Evolutionary conservation across 2,888 invertebrate genomes (phyloP).

Genomic region (Achlya flavicornis): DNA sequence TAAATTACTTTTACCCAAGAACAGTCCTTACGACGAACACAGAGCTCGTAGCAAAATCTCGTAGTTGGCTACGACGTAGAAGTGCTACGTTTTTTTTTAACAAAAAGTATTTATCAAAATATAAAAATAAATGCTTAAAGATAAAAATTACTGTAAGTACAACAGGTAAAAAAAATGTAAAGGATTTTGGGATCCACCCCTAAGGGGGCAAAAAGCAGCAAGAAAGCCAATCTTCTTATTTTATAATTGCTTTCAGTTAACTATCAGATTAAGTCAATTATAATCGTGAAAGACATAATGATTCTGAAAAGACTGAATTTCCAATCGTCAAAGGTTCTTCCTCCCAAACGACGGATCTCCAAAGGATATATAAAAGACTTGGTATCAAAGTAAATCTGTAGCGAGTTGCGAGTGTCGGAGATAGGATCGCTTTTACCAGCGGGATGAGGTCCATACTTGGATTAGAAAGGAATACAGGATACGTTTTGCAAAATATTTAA

Average conservation of each 20-base stretch:
- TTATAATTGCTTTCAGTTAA: too few species aligned
- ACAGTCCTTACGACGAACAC: background rate
- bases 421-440: slow-evolving; percentile 33
- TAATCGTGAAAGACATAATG: too few species aligned
- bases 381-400: slow-evolving; percentile 31
- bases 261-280: too few species aligned
- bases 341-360: background rate
- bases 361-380: slow-evolving; percentile 19
- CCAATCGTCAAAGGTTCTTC: background rate
- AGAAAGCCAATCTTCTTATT: too few species aligned
- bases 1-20: background rate
- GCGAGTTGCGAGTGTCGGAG: slow-evolving; percentile 21
- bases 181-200: background rate
- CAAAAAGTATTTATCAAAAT: too few species aligned
- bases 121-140: too few species aligned
- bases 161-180: too few species aligned
- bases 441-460: slow-evolving; percentile 16
- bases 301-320: too few species aligned
- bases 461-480: background rate
- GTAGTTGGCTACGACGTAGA: background rate
- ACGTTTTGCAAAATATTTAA: background rate
- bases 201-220: too few species aligned
- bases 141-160: too few species aligned
- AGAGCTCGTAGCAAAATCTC: background rate
- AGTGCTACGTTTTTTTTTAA: too few species aligned